Evolutionary conservation across 2,797 vertebrate genomes (phyloP), one percentile per base, ranked within the genome.

Genomic region (Sebastes variabilis): DNA sequence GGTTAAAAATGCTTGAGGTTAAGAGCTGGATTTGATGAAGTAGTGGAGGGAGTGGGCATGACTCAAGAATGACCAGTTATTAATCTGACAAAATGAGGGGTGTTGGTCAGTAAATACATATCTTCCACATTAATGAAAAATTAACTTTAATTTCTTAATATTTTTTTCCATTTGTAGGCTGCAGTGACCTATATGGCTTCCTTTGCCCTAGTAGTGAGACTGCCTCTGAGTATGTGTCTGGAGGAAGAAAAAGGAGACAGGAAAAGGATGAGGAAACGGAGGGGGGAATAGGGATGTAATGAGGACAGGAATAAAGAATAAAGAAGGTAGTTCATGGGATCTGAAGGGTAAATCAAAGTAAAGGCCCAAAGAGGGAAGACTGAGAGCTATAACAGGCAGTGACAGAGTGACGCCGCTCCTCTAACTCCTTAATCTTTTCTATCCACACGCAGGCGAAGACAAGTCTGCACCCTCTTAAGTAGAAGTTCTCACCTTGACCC

Each of bases 201-300:
- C 2, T 68, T 61, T 16, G 24, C 52, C n/a, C 10, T 59, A 20
- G 55, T 66, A 24, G 7, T 9, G 1, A 8, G n/a, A 46, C 54
- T 29, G 32, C 20, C 25, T 60, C 20, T 27, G 71, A 72, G 27
- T 60, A 81, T 22, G 22, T 71, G 38, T 77, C 46, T 49, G 8
- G 46, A 80, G 72, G 79, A 84, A 79, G 60, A 83, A 80, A 72
- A 75, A 61, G 54, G 75, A 85, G 83, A 79, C 89, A 78, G 91
- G 89, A 90, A 88, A 84, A 75, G 89, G 85, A 89, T 82, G 77
- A 78, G 89, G 90, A 92, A 88, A 82, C n/a, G 89, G 58, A 81
- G 76, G 81, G 59, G 88, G 86, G 86, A 75, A 52, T 52, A 34
- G 55, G 78, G 88, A 84, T 85, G 79, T 77, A 46, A 30, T 62